These are phyloP conservation scores for Microchrysa polita DNA, from an alignment of 2,888 invertebrate genomes.

Conservation along the genomic window DNA sequence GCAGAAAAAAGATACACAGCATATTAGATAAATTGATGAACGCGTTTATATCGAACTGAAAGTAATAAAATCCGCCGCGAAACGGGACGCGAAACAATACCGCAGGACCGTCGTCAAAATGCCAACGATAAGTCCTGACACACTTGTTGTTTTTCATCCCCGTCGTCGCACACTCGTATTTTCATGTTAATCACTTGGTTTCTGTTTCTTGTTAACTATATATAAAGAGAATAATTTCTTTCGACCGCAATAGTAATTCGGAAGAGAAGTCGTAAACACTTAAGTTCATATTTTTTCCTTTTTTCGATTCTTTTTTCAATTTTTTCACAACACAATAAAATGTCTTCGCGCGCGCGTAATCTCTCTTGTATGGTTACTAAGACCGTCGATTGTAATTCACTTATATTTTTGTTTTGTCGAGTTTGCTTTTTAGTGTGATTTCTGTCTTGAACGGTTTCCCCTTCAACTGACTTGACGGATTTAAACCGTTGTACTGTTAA, in stretches of 20 bases:
- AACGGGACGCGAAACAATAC: no score
- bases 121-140: no score
- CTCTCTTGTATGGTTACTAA: conserved; percentile 17
- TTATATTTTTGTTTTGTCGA: conserved; percentile 6
- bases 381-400: conserved; percentile 33
- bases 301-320: no score
- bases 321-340: neutral
- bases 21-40: no score
- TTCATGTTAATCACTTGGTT: neutral
- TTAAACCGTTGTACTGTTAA: conserved; percentile 64
- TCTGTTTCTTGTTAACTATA: conserved; percentile 25
- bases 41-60: no score
- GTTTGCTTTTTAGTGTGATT: neutral
- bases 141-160: no score
- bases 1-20: no score
- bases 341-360: neutral
- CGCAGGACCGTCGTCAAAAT: no score
- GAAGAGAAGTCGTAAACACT: conserved; percentile 30
- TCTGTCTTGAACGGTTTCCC: conserved; percentile 4
- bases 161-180: no score
- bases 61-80: no score
- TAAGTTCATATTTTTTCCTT: conserved; percentile 10
- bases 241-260: conserved; percentile 28
- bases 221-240: neutral
- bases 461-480: conserved; percentile 46